Percentiles rank a stretch among this genome's conserved stretches.
Evolutionary conservation across 2,888 invertebrate genomes (phyloP).

Genomic region (Catonia carolina): DNA sequence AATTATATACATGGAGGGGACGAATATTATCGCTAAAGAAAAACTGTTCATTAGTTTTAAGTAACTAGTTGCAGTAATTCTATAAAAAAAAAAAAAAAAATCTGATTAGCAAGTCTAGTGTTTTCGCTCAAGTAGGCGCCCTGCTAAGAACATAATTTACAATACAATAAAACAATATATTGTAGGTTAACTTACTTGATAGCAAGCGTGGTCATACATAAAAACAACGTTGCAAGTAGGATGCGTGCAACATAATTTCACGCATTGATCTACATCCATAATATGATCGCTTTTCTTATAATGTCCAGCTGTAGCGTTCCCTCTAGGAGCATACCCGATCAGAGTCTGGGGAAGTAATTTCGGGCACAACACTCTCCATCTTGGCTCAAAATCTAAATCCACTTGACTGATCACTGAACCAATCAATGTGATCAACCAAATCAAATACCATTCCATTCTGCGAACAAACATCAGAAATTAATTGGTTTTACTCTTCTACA

Average conservation of each 20-base stretch:
- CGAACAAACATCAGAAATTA: no score
- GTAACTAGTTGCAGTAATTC: no score
- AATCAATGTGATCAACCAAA: background rate
- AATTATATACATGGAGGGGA: no score
- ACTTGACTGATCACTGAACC: slow-evolving; percentile 10
- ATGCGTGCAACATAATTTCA: slow-evolving; percentile 59
- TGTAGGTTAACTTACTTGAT: slow-evolving; percentile 50
- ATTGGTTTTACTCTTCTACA: no score
- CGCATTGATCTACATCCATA: slow-evolving; percentile 51
- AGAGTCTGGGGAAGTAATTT: slow-evolving; percentile 18
- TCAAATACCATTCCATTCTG: no score
- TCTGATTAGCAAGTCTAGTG: no score
- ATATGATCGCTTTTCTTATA: slow-evolving; percentile 33
- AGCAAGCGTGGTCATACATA: slow-evolving; percentile 67
- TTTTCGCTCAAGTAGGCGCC: no score
- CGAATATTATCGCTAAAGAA: no score
- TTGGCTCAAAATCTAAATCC: slow-evolving; percentile 11
- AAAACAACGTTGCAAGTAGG: slow-evolving; percentile 71
- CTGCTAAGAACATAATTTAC: no score
- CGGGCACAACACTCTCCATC: slow-evolving; percentile 21
- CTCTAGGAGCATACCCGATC: slow-evolving; percentile 30
- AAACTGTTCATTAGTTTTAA: no score
- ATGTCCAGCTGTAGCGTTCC: slow-evolving; percentile 35
- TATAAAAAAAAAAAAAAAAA: no score
- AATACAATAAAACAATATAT: no score